Evolutionary conservation across 2,113 vertebrate genomes (phyloP).

Genomic region (Silurus glanis): DNA sequence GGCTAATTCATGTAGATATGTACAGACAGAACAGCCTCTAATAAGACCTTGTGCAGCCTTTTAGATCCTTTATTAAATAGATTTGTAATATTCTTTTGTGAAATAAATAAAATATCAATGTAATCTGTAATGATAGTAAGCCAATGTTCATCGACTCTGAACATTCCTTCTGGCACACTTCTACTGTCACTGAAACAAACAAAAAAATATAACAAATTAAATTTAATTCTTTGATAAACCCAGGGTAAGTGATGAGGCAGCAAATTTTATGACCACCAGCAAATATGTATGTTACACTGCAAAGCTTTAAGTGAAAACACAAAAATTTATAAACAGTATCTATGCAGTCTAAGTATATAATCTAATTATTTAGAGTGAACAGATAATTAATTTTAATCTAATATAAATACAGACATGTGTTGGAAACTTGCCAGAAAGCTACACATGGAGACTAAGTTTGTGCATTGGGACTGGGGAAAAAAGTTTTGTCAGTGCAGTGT

Average conservation of each 20-base stretch:
- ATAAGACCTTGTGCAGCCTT: neutral
- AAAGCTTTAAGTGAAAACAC: conserved; percentile 38
- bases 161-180: neutral
- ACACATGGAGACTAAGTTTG: neutral
- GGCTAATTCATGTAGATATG: neutral
- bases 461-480: neutral
- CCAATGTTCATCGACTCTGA: neutral
- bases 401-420: neutral
- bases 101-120: neutral
- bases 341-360: neutral
- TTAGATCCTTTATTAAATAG: neutral
- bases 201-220: neutral
- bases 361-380: neutral
- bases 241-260: neutral
- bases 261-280: conserved; percentile 9
- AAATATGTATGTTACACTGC: neutral
- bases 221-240: neutral
- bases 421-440: neutral
- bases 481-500: neutral
- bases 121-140: neutral
- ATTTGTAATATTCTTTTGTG: neutral
- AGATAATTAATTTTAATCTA: neutral
- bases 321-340: neutral
- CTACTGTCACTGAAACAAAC: neutral
- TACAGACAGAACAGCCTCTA: neutral